These are phyloP conservation scores for Aphrophora alni DNA, from an alignment of 2,888 invertebrate genomes.

Conservation along the genomic window DNA sequence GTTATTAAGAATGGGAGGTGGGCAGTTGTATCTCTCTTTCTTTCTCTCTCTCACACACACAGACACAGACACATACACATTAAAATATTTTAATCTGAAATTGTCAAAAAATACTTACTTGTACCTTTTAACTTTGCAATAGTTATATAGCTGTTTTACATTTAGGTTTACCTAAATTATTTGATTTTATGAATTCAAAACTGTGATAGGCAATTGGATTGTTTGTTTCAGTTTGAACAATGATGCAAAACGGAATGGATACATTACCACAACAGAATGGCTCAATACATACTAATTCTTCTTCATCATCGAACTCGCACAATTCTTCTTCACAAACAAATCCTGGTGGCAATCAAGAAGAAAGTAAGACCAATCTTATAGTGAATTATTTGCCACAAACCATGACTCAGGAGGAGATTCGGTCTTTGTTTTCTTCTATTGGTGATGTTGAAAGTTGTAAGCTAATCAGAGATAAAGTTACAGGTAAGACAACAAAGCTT, in stretches of 20 bases:
- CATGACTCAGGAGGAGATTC: conserved; percentile 99
- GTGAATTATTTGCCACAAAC: conserved; percentile 99
- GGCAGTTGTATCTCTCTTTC: too few relatives aligned
- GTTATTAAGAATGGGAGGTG: too few relatives aligned
- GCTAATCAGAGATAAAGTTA: conserved; percentile 97
- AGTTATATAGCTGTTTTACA: too few relatives aligned
- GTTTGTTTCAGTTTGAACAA: conserved; percentile 54
- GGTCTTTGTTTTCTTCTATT: conserved; percentile 96
- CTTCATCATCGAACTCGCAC: conserved; percentile 55
- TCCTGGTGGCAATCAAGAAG: conserved; percentile 73
- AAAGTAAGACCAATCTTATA: conserved; percentile 98
- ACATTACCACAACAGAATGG: conserved; percentile 86
- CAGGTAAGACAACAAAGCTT: conserved; percentile 66
- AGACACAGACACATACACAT: too few relatives aligned
- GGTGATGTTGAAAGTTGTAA: conserved; percentile 99
- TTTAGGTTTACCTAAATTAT: too few relatives aligned
- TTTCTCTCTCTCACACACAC: too few relatives aligned
- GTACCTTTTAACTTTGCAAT: too few relatives aligned
- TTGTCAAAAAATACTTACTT: too few relatives aligned
- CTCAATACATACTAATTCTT: conserved; percentile 56
- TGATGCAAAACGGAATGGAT: conserved; percentile 85
- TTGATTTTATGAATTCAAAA: too few relatives aligned
- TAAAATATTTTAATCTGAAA: too few relatives aligned
- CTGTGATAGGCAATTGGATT: neutral
- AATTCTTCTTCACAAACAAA: conserved; percentile 57